Conservation (phyloP, 1,140 invertebrate species). For the Atta texana region DNA sequence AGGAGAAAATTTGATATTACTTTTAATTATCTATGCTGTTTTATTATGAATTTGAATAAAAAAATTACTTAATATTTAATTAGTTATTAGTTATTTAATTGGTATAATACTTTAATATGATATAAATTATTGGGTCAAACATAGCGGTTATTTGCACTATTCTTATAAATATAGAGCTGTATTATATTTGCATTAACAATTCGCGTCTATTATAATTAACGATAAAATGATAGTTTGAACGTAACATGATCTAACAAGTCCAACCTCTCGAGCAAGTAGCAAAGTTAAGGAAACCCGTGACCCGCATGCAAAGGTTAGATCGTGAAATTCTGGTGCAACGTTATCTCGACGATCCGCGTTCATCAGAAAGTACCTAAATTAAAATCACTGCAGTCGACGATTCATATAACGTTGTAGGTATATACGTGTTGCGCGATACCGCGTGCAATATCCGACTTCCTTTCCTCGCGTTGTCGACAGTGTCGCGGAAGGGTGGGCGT, state of each 20-base stretch:
- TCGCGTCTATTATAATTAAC: slow-evolving; percentile 15
- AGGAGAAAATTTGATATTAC: too few species aligned
- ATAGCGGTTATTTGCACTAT: too few species aligned
- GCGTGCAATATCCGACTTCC: not conserved
- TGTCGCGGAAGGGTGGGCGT: not conserved
- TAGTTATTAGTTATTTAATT: too few species aligned
- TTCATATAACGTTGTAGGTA: slow-evolving; percentile 66
- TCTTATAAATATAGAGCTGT: not conserved
- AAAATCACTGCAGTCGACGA: slow-evolving; percentile 69
- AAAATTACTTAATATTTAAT: too few species aligned
- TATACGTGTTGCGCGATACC: slow-evolving; percentile 57
- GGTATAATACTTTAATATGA: too few species aligned
- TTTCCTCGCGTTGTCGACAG: not conserved
- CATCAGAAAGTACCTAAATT: slow-evolving; percentile 56
- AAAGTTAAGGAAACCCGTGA: slow-evolving; percentile 57
- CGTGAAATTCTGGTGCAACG: slow-evolving; percentile 50
- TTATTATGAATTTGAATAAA: too few species aligned
- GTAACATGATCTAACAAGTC: slow-evolving; percentile 34
- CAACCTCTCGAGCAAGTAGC: slow-evolving; percentile 40
- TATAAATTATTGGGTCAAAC: too few species aligned
- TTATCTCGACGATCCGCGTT: slow-evolving; percentile 50
- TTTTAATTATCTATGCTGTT: too few species aligned
- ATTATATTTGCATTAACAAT: slow-evolving; percentile 15
- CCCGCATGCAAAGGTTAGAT: slow-evolving; percentile 45
- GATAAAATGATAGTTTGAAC: slow-evolving; percentile 15